A percentile compares a stretch with the other conserved stretches of the same genome.
Evolutionary conservation across 2,888 invertebrate species (phyloP).

Genomic region (Lasius platythorax): DNA sequence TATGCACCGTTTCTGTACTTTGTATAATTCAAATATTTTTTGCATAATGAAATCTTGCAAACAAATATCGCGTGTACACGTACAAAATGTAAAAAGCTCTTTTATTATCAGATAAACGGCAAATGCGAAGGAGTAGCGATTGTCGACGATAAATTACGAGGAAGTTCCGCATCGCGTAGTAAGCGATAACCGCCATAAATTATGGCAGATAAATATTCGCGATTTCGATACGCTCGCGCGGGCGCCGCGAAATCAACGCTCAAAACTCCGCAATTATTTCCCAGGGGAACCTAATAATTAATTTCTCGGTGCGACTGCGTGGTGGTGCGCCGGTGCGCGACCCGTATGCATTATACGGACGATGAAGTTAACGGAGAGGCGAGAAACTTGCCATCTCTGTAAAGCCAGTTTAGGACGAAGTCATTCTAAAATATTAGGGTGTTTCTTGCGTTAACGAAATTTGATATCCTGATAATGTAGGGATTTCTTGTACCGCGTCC

Average conservation of each 20-base stretch:
- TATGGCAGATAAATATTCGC: slow-evolving; percentile 50
- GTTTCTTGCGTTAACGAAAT: not conserved
- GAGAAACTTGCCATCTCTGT: slow-evolving; percentile 47
- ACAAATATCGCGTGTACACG: not conserved
- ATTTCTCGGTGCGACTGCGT: slow-evolving; percentile 49
- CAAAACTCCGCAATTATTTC: slow-evolving; percentile 56
- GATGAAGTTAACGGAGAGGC: slow-evolving; percentile 50
- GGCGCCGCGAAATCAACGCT: slow-evolving; percentile 48
- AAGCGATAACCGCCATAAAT: slow-evolving; percentile 50
- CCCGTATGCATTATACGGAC: slow-evolving; percentile 52
- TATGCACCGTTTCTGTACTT: not conserved
- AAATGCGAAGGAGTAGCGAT: slow-evolving; percentile 25
- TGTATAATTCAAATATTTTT: slow-evolving; percentile 5
- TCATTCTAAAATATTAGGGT: slow-evolving; percentile 14
- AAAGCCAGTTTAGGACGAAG: slow-evolving; percentile 43
- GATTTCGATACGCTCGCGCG: slow-evolving; percentile 46
- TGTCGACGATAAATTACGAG: slow-evolving; percentile 32
- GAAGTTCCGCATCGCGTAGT: slow-evolving; percentile 9
- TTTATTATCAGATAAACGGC: slow-evolving; percentile 24
- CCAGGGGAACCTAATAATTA: slow-evolving; percentile 53
- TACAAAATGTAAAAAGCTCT: not conserved
- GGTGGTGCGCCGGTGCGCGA: slow-evolving; percentile 25
- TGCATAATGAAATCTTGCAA: slow-evolving; percentile 1
- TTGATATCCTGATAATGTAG: slow-evolving; percentile 8
- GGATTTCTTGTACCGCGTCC: not conserved